Evolutionary conservation across 1,140 invertebrate genomes (phyloP).

Genomic region (Macrosteles quadrilineatus): DNA sequence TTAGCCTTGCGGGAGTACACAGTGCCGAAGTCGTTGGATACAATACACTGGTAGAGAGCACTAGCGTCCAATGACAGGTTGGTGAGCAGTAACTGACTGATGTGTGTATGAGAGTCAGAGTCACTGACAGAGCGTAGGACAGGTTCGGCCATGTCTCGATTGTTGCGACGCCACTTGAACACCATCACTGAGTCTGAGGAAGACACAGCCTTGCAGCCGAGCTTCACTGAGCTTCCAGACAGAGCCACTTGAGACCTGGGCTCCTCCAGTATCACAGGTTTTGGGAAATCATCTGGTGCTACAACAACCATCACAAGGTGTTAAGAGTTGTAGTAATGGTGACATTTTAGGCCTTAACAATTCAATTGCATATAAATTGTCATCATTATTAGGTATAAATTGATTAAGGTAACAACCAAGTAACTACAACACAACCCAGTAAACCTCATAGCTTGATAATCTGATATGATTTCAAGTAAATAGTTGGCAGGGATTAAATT

Average conservation of each 20-base stretch:
- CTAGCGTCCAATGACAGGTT: slow-evolving; percentile 75
- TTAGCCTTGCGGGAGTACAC: slow-evolving; percentile 87
- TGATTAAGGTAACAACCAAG: no score
- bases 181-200: slow-evolving; percentile 63
- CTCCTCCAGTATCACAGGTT: slow-evolving; percentile 79
- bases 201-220: slow-evolving; percentile 76
- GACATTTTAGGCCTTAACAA: no score
- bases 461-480: no score
- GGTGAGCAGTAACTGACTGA: slow-evolving; percentile 58
- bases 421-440: no score
- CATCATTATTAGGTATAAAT: no score
- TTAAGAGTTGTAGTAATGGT: no score
- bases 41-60: slow-evolving; percentile 91
- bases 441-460: no score
- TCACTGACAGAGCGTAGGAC: slow-evolving; percentile 11
- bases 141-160: slow-evolving; percentile 65
- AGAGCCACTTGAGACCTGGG: slow-evolving; percentile 79
- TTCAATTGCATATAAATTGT: no score
- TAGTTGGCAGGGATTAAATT: no score
- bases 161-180: slow-evolving; percentile 90
- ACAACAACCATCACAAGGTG: no score
- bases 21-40: slow-evolving; percentile 89
- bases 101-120: slow-evolving; percentile 11
- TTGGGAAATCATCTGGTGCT: slow-evolving; percentile 76
- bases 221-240: slow-evolving; percentile 78